Evolutionary conservation across 2,888 invertebrate genomes (phyloP), one percentile per base, ranked within the genome.

Genomic region (Deilephila elpenor): DNA sequence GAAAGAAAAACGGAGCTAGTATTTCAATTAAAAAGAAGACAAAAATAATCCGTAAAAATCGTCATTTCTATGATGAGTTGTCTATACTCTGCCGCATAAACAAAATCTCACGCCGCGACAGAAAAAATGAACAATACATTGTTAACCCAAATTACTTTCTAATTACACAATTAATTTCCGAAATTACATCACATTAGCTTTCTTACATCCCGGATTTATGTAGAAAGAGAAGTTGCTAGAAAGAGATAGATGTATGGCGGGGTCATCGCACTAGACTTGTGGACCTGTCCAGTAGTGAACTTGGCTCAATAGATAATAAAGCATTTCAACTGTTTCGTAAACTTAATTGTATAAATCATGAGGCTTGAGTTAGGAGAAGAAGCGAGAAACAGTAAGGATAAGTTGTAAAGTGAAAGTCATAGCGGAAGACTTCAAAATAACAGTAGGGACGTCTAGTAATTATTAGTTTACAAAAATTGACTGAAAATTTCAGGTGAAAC

Each of bases 311-410:
- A 84, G 85, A 83, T 84, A 83, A 88, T 91, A 88, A 89, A 90
- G 85, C 83, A 87, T 86, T 83, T 83, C 83, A 87, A 85, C 76
- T 77, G 85, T 91, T 90, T 91, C 89, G 86, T 90, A 90, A 90
- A 82, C 83, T 79, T 84, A 79, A 83, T 84, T 81, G 82, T 79
- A 79, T 78, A 76, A 82, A 83, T 75, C 78, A 72, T 72, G 61
- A 75, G 76, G 77, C 74, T 25, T 75, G 74, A 75, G 71, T 74
- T 5, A 75, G 53, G 71, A 74, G 78, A 67, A 64, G 8, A 7
- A 78, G 80, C 82, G 81, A 51, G 73, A 6, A 44, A 19, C 44
- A 44, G 25, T 56, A 72, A 51, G 5, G 20, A n/a, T 4, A 2
- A 5, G 5, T 56, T 56, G 3, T 19, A 56, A 3, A 0, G 19